Evolutionary conservation across 2,888 invertebrate genomes (phyloP).

Genomic region (Diarsia rubi): DNA sequence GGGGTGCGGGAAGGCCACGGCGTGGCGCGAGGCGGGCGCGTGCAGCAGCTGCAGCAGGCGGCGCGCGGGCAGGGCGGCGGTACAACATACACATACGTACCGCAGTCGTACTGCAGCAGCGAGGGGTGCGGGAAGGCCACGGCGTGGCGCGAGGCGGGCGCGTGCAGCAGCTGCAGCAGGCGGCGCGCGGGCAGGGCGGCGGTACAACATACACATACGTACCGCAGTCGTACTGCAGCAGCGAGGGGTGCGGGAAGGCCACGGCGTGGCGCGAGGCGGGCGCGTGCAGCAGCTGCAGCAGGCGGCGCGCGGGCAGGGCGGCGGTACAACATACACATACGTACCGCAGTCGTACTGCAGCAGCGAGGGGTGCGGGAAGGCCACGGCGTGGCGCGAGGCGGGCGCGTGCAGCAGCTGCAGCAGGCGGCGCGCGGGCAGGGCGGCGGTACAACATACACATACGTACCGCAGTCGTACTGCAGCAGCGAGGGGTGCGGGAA

Average conservation of each 20-base stretch:
- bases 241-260: conserved; percentile 98
- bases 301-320: conserved; percentile 90
- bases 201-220: not conserved
- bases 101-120: conserved; percentile 99
- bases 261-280: conserved; percentile 95
- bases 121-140: conserved; percentile 99
- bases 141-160: conserved; percentile 94
- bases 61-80: conserved; percentile 85
- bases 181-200: conserved; percentile 89
- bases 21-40: conserved; percentile 95
- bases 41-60: conserved; percentile 93
- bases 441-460: too few relatives aligned
- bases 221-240: conserved; percentile 99
- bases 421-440: conserved; percentile 91
- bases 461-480: conserved; percentile 97
- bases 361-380: conserved; percentile 99
- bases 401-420: conserved; percentile 94
- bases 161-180: conserved; percentile 94
- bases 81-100: not conserved
- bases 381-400: conserved; percentile 95
- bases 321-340: too few relatives aligned
- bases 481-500: conserved; percentile 99
- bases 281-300: conserved; percentile 94
- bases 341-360: conserved; percentile 99
- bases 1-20: conserved; percentile 99